A percentile compares a stretch with the other conserved stretches of the same genome.
These are phyloP conservation scores for Notamacropus eugenii DNA, from an alignment of 2,797 vertebrate genomes.

Conservation along the genomic window DNA sequence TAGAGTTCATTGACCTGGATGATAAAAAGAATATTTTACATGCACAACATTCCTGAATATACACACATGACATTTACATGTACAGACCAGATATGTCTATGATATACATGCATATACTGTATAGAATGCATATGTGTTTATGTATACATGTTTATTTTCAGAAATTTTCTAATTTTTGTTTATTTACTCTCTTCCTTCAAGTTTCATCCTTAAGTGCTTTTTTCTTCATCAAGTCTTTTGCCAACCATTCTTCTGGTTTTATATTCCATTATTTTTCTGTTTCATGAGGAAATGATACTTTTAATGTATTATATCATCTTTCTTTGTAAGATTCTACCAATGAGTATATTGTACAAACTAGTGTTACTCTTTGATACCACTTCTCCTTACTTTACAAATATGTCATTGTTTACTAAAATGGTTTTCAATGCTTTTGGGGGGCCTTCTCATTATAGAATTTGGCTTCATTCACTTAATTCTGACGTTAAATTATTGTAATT, in stretches of 20 bases:
- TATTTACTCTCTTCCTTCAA: too few relatives aligned
- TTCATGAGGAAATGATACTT: background rate
- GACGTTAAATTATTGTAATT: background rate
- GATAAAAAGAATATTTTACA: too few relatives aligned
- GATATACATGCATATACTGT: too few relatives aligned
- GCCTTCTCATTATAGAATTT: background rate
- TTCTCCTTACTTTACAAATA: background rate
- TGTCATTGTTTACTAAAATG: background rate
- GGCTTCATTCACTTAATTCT: background rate
- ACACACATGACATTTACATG: too few relatives aligned
- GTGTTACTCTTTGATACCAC: background rate
- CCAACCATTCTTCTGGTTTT: background rate
- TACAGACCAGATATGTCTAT: too few relatives aligned
- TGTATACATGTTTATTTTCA: too few relatives aligned
- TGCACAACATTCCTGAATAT: too few relatives aligned
- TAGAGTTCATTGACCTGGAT: too few relatives aligned
- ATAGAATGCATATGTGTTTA: too few relatives aligned
- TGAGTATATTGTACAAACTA: background rate
- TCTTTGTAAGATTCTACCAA: background rate
- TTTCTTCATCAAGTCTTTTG: background rate
- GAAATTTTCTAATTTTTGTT: too few relatives aligned
- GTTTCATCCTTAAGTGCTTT: too few relatives aligned
- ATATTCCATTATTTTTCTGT: background rate
- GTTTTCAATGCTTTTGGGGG: background rate
- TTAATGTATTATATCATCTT: background rate